A percentile compares a stretch with the other conserved stretches of the same genome.
phyloP scores from a whole-genome alignment of 2,888 invertebrate species.

The Drosophila merina region DNA sequence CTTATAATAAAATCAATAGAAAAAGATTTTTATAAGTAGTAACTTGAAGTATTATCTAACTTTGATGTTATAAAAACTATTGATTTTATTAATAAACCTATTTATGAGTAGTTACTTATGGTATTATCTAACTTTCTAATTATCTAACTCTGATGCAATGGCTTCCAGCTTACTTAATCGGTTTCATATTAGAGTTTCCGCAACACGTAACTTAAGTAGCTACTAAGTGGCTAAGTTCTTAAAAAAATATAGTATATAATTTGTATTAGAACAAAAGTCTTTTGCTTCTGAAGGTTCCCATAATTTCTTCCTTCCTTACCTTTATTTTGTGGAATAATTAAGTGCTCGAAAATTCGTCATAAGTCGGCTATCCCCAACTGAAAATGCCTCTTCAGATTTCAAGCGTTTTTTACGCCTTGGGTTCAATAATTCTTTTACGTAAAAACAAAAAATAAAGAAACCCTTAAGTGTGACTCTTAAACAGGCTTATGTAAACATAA shows the following conservation, averaged over 20 bases:
- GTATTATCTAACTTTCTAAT: too few relatives aligned
- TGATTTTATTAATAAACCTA: too few relatives aligned
- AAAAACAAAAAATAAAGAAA: slow-evolving; percentile 2
- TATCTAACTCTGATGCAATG: neutral
- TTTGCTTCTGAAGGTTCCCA: neutral
- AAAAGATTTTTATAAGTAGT: neutral
- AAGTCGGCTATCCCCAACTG: slow-evolving; percentile 56
- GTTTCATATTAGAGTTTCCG: neutral
- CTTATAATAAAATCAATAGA: neutral
- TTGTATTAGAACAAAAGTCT: neutral
- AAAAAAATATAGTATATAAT: neutral
- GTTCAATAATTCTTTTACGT: slow-evolving; percentile 33
- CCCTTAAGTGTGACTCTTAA: slow-evolving; percentile 28
- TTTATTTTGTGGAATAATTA: slow-evolving; percentile 14
- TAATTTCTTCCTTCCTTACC: neutral
- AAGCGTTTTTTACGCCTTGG: slow-evolving; percentile 26
- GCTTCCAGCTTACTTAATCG: neutral
- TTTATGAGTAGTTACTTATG: too few relatives aligned
- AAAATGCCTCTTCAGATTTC: slow-evolving; percentile 49
- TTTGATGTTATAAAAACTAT: neutral
- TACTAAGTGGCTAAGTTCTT: neutral
- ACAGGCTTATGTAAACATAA: slow-evolving; percentile 27
- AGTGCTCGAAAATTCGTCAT: slow-evolving; percentile 63
- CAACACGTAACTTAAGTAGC: neutral
- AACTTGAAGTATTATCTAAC: neutral